Percentiles rank a stretch among this genome's conserved stretches.
These are phyloP conservation scores for Parascotia fuliginaria DNA, from an alignment of 2,888 invertebrate genomes.

Conservation along the genomic window DNA sequence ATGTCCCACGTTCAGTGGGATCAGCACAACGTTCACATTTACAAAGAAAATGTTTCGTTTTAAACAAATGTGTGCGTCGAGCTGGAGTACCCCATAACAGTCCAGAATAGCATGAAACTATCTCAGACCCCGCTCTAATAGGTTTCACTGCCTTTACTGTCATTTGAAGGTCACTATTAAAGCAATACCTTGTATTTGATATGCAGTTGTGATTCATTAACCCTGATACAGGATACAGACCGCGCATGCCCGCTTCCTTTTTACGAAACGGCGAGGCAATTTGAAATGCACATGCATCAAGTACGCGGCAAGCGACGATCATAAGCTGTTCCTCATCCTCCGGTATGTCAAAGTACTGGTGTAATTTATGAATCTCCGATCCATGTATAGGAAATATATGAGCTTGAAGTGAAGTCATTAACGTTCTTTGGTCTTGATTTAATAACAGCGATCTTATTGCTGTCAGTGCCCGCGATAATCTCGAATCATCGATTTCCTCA, in stretches of 20 bases:
- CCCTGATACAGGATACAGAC: constrained; percentile 88
- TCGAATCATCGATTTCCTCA: constrained; percentile 66
- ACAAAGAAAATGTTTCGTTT: constrained; percentile 90
- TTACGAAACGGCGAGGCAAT: constrained; percentile 76
- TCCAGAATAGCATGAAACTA: constrained; percentile 88
- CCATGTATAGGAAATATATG: constrained; percentile 85
- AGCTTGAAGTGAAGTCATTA: constrained; percentile 82
- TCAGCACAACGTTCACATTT: constrained; percentile 88
- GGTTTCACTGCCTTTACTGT: constrained; percentile 85
- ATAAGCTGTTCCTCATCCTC: constrained; percentile 86
- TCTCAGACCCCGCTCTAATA: constrained; percentile 87
- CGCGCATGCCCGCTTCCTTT: constrained; percentile 84
- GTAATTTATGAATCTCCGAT: constrained; percentile 84
- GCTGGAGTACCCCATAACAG: constrained; percentile 89
- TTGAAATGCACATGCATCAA: constrained; percentile 90
- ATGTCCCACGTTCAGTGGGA: constrained; percentile 87
- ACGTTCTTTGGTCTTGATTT: constrained; percentile 75
- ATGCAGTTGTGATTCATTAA: constrained; percentile 89
- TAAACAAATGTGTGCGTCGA: constrained; percentile 86
- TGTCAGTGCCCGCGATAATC: constrained; percentile 69
- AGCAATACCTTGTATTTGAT: constrained; percentile 88
- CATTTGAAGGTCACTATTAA: constrained; percentile 85
- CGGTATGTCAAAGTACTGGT: constrained; percentile 77
- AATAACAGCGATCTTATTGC: constrained; percentile 72
- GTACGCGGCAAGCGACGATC: constrained; percentile 84